Percentiles rank a stretch among this genome's conserved stretches.
Evolutionary conservation across 1,140 invertebrate species (phyloP).

Genomic region (Amphibalanus amphitrite): DNA sequence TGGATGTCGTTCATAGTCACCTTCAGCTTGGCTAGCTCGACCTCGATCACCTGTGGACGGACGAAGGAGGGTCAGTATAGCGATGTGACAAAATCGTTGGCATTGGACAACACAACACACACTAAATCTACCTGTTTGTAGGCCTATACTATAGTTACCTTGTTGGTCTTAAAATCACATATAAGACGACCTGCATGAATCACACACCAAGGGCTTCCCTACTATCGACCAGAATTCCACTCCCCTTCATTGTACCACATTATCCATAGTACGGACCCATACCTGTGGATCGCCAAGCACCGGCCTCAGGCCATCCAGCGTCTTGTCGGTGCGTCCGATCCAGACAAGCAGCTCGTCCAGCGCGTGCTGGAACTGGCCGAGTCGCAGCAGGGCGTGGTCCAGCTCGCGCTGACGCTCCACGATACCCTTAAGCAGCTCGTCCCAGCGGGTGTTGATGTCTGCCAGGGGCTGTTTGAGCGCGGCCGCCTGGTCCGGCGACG

Average conservation of each 20-base stretch:
- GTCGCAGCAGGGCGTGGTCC: constrained; percentile 75
- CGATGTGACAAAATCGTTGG: too few species aligned
- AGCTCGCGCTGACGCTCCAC: constrained; percentile 78
- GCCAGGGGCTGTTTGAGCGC: constrained; percentile 79
- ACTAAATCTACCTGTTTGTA: too few species aligned
- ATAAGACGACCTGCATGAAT: too few species aligned
- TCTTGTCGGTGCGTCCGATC: constrained; percentile 73
- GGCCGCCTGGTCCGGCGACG: constrained; percentile 82
- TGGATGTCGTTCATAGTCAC: constrained; percentile 88
- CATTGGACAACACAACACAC: too few species aligned
- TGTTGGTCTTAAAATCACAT: too few species aligned
- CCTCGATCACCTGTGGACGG: constrained; percentile 74
- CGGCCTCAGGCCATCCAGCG: constrained; percentile 68
- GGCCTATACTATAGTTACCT: too few species aligned
- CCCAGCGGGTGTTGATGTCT: constrained; percentile 83
- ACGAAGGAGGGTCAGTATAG: background rate
- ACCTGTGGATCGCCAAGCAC: constrained; percentile 63
- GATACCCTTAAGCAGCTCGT: constrained; percentile 66
- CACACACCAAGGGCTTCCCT: too few species aligned
- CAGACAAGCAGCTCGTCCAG: constrained; percentile 81
- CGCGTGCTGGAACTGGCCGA: constrained; percentile 95
- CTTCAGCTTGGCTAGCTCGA: constrained; percentile 92
- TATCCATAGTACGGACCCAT: too few species aligned
- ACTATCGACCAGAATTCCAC: too few species aligned
- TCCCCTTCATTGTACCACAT: too few species aligned